Conservation (phyloP, 2,113 vertebrate species). For the Podiceps cristatus region DNA sequence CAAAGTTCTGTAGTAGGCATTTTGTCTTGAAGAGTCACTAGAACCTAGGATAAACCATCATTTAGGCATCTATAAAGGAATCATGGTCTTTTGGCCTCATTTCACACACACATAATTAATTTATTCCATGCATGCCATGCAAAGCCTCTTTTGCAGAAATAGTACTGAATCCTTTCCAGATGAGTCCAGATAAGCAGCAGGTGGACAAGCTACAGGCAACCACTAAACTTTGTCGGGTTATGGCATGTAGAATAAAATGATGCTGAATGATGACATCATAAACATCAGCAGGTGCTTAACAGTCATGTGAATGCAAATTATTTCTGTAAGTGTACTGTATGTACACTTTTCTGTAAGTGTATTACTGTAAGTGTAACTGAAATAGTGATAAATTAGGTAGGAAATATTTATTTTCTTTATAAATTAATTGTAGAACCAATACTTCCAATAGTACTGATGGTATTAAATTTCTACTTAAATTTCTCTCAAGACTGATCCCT, state of each 20-base stretch:
- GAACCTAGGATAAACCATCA: not conserved
- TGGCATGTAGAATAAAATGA: not conserved
- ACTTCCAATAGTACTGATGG: not conserved
- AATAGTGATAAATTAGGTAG: not conserved
- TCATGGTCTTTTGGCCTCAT: not conserved
- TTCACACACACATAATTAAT: not conserved
- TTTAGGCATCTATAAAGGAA: not conserved
- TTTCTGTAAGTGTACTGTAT: too few species aligned
- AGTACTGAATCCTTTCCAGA: not conserved
- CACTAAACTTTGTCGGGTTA: not conserved
- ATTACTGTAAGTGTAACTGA: not conserved
- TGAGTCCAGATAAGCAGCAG: not conserved
- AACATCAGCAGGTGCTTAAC: not conserved
- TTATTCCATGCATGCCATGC: fast-evolving
- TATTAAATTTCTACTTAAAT: not conserved
- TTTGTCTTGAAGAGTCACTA: not conserved
- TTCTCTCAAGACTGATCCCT: not conserved
- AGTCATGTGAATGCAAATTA: not conserved
- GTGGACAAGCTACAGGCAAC: not conserved
- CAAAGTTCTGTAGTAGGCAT: not conserved
- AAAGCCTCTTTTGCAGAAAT: not conserved
- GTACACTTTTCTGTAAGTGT: too few species aligned
- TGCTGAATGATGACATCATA: not conserved
- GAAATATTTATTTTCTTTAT: not conserved
- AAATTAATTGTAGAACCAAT: not conserved